These are phyloP conservation scores for Polyommatus iphigenia DNA, from an alignment of 2,888 invertebrate species.

Conservation along the genomic window DNA sequence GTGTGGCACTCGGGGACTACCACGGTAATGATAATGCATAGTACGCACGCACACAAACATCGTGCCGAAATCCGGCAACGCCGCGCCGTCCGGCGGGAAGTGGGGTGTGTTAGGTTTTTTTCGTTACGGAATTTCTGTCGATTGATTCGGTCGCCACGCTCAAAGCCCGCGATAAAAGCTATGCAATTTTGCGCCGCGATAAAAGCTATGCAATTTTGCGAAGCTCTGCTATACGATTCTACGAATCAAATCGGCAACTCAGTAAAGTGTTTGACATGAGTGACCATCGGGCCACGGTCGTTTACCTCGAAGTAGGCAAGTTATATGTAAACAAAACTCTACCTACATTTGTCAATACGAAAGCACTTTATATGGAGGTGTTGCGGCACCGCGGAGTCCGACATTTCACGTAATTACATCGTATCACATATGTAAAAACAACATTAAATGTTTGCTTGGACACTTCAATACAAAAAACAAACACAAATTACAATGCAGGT, in stretches of 20 bases:
- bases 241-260: not conserved
- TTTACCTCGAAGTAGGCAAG: not conserved
- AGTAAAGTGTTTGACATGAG: not conserved
- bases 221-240: not conserved
- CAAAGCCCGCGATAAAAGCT: no score
- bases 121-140: no score
- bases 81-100: no score
- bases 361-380: not conserved
- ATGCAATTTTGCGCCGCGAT: no score
- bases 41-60: no score
- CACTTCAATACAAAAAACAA: not conserved
- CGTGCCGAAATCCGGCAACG: no score
- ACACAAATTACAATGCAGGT: not conserved
- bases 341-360: conserved; percentile 12
- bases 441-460: not conserved
- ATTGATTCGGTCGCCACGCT: no score
- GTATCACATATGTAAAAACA: not conserved
- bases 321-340: conserved; percentile 2
- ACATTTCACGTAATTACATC: conserved; percentile 3
- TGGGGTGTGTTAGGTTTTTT: no score
- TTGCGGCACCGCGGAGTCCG: not conserved
- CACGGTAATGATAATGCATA: no score
- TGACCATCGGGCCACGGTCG: not conserved
- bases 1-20: no score
- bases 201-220: no score